Evolutionary conservation across 1,140 invertebrate species (phyloP).

Genomic region (Drosophila murphyi): DNA sequence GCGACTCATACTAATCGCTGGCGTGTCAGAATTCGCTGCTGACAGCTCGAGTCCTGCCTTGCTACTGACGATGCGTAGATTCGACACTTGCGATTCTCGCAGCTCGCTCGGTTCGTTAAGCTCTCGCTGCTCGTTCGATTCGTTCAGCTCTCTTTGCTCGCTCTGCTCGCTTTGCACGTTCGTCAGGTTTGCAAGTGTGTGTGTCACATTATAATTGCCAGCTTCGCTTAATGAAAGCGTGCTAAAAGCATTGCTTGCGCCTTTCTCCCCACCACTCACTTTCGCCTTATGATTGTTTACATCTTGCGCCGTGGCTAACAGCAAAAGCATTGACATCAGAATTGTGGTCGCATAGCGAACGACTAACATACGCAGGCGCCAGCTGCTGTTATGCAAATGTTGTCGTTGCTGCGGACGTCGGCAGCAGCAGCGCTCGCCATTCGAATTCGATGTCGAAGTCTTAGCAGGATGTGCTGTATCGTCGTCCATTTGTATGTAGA

Average conservation of each 20-base stretch:
- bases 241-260: not conserved
- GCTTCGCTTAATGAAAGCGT: too few species aligned
- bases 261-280: not conserved
- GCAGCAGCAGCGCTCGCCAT: too few species aligned
- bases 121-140: too few species aligned
- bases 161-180: too few species aligned
- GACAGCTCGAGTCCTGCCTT: not conserved
- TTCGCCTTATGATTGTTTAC: conserved; percentile 6
- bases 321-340: conserved; percentile 37
- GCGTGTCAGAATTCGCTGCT: not conserved
- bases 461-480: too few species aligned
- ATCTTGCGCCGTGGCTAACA: conserved; percentile 35
- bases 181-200: too few species aligned
- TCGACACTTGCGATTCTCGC: too few species aligned
- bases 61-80: not conserved
- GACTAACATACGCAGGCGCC: conserved; percentile 11
- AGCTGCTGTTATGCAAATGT: conserved; percentile 8
- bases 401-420: not conserved
- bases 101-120: too few species aligned
- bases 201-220: too few species aligned
- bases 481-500: too few species aligned
- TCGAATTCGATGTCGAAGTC: too few species aligned
- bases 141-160: too few species aligned
- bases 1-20: conserved; percentile 48
- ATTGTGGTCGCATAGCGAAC: conserved; percentile 14